Evolutionary conservation across 2,888 invertebrate genomes (phyloP).

Genomic region (Nebria brevicollis): DNA sequence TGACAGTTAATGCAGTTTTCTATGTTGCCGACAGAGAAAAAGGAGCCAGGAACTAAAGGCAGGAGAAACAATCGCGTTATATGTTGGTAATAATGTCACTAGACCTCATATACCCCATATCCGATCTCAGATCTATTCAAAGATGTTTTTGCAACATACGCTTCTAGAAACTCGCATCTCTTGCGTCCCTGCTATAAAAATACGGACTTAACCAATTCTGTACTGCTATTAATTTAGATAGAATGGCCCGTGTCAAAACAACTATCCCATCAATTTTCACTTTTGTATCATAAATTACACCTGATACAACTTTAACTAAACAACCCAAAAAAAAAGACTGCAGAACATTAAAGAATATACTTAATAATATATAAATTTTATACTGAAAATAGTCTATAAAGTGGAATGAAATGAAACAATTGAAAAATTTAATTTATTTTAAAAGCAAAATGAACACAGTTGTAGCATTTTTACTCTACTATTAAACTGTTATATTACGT

Average conservation of each 20-base stretch:
- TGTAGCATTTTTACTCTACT: no score
- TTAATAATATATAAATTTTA: no score
- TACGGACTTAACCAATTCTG: not conserved
- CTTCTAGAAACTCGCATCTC: not conserved
- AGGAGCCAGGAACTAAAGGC: constrained; percentile 4
- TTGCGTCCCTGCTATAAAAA: not conserved
- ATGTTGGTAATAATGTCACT: not conserved
- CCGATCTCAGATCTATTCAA: not conserved
- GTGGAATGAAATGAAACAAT: no score
- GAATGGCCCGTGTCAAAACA: not conserved
- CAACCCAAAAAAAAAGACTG: no score
- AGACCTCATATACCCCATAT: not conserved
- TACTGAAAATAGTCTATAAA: no score
- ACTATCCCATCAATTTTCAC: not conserved
- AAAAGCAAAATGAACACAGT: no score
- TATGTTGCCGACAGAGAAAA: constrained; percentile 7
- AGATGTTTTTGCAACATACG: not conserved
- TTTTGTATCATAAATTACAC: not conserved
- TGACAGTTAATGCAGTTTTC: constrained; percentile 21
- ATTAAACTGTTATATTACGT: no score
- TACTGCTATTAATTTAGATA: not conserved
- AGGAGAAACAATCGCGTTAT: not conserved
- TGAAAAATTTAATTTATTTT: no score
- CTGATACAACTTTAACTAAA: not conserved
- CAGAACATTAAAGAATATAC: no score